These are phyloP conservation scores for Ibycter americanus DNA, from an alignment of 2,797 vertebrate species.

Conservation along the genomic window DNA sequence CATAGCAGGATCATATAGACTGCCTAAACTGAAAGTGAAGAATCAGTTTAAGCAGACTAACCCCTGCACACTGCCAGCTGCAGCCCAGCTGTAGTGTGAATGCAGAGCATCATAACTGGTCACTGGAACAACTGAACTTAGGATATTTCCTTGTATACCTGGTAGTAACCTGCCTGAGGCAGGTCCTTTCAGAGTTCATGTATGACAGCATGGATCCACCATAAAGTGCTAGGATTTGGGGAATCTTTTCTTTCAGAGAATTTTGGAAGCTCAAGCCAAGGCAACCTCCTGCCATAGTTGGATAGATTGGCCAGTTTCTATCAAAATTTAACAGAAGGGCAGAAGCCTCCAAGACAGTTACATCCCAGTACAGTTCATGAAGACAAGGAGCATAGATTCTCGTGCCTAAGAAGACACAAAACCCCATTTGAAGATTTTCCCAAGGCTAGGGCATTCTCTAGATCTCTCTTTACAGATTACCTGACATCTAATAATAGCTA, in stretches of 20 bases:
- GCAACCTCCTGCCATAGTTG: background rate
- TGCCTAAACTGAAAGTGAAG: background rate
- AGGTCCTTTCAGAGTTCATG: background rate
- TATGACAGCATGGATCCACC: background rate
- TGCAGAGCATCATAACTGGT: background rate
- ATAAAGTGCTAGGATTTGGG: background rate
- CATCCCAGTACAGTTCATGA: background rate
- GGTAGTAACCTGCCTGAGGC: background rate
- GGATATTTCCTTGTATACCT: background rate
- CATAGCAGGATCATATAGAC: background rate
- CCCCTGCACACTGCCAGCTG: background rate
- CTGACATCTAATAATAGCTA: background rate
- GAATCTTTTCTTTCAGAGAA: background rate
- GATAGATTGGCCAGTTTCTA: background rate
- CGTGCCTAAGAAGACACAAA: background rate
- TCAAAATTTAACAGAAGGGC: background rate
- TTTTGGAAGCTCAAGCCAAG: background rate
- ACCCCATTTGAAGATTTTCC: background rate
- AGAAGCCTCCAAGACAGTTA: background rate
- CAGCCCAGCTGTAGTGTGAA: rapidly evolving
- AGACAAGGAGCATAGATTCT: background rate
- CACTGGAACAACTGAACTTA: background rate
- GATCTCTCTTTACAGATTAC: background rate
- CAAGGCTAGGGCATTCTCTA: background rate
- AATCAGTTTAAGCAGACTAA: background rate